Percentiles rank a stretch among this genome's conserved stretches.
phyloP scores from a whole-genome alignment of 1,140 invertebrate species.

The Nebria ingens region DNA sequence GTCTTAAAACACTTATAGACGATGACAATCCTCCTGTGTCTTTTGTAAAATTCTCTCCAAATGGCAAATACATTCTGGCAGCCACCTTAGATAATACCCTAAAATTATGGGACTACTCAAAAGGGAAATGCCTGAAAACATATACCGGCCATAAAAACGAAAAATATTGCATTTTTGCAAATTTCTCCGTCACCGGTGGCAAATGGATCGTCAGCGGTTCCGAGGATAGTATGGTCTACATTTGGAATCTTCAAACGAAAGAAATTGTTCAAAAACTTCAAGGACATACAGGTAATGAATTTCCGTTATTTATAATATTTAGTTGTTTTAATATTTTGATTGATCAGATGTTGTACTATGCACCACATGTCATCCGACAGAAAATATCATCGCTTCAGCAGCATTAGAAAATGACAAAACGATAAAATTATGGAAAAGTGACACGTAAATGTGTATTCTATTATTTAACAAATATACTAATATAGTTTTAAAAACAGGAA shows the following conservation, averaged over 20 bases:
- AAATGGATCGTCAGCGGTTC: slow-evolving; percentile 99
- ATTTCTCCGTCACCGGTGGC: slow-evolving; percentile 98
- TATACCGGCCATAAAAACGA: slow-evolving; percentile 98
- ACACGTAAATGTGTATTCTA: slow-evolving; percentile 83
- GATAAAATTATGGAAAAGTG: slow-evolving; percentile 98
- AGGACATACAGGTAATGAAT: slow-evolving; percentile 75
- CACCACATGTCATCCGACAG: slow-evolving; percentile 96
- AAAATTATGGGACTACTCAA: slow-evolving; percentile 99
- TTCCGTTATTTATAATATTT: background rate
- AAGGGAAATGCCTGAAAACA: slow-evolving; percentile 94
- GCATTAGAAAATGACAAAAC: slow-evolving; percentile 98
- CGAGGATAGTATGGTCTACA: slow-evolving; percentile 98
- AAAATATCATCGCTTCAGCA: slow-evolving; percentile 98
- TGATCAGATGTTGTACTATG: slow-evolving; percentile 89
- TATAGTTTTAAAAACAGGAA: too few relatives aligned
- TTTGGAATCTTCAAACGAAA: slow-evolving; percentile 99
- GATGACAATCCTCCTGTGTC: slow-evolving; percentile 99
- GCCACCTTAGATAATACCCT: slow-evolving; percentile 97
- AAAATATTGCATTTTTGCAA: slow-evolving; percentile 99
- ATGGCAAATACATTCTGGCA: slow-evolving; percentile 98
- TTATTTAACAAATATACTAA: too few relatives aligned
- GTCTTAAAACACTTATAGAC: slow-evolving; percentile 93
- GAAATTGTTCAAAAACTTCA: slow-evolving; percentile 97
- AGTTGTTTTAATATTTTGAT: slow-evolving; percentile 11
- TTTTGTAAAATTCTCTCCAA: slow-evolving; percentile 99